Base-by-base conservation (phyloP, 2,797 vertebrate genomes). In the Alectoris magna region DNA sequence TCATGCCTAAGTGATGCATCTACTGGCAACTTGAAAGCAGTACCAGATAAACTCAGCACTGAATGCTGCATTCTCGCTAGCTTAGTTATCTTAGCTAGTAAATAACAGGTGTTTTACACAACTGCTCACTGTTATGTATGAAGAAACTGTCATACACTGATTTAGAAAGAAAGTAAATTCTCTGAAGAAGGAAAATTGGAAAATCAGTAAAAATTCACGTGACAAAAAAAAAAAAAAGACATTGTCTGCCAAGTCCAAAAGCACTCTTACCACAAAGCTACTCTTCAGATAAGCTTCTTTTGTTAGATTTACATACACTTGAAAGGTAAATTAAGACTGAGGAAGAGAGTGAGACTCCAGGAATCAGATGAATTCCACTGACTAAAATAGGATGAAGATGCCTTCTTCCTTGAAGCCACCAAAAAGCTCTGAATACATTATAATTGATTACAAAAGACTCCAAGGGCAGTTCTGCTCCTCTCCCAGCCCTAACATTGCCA, bases 221-320 rank as follows among this genome's bases (percentile, higher is more conserved):
- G 0, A 2, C n/a, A 14, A 41, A 4, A 49, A 31, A 18, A 49
- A 4, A 29, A 87, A 8, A 15, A 41, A 3, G 46, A 41, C 11
- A 41, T 11, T 41, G 39, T 11, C 67, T 43, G 14, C 63, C 0
- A 0, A 76, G 11, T 64, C 67, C 66, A 31, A 84, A 16, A 15
- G 9, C 18, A 14, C 18, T 41, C 64, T 83, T 24, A 81, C 43
- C n/a, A 53, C 68, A 58, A 58, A 86, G 11, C 11, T 72, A 56
- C 12, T n/a, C n/a, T 63, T 34, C n/a, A 21, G 62, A 78, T 43
- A 75, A 38, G 11, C 51, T 15, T 66, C 43, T 38, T 70, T 79
- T 66, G 29, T 43, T 76, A 55, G 6, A 6, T 55, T 76, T 73
- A 13, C 68, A 34, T 34, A 34, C 34, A 34, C 34, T 34, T 34